Base-by-base conservation (phyloP, 1,140 invertebrate species). In the Alviniconcha marisindica region DNA sequence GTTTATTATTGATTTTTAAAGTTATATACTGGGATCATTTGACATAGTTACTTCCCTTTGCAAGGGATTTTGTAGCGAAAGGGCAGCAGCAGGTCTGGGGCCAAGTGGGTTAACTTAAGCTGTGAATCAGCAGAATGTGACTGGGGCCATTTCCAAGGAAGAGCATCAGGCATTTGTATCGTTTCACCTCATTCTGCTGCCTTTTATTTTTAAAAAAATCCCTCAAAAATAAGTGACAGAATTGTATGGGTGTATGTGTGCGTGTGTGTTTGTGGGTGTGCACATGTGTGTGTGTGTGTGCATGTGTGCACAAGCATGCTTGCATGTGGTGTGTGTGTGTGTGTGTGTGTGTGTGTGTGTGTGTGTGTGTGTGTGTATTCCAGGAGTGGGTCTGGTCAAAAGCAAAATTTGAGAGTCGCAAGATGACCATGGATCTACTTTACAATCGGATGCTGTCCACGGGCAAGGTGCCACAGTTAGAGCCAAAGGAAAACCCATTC, bases 351-450 rank as follows among this genome's bases (percentile, higher is more conserved):
- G 10, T 10, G 31, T 18, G 0, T 33, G 5, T 0, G 15, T 36
- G 18, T 10, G 21, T 24, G 18, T 21, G 33, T 24, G 2, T 74
- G 10, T 42, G 24, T 4, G 7, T 2, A 24, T n/a, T 74, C 3
- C 42, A 74, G 71, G 71, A 74, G 31, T 74, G 38, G 42, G 18
- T 74, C 2, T 74, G 71, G 71, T 42, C 38, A 7, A 44, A 42
- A 18, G 36, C 14, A 10, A 42, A 40, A 21, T 74, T 74, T 42
- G 71, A 74, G 42, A 18, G 42, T 14, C 71, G 71, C 18, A 74
- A 42, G n/a, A 1, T 51, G 28, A 10, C 14, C 15, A 76, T 76
- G 73, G 73, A 76, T 31, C 4, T 51, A 18, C 44, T 51, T 4
- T 76, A 76, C 51, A 42, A 76, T 0, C 14, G 24, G 7, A 24